A percentile compares a stretch with the other conserved stretches of the same genome.
phyloP scores from a whole-genome alignment of 2,888 invertebrate genomes.

The Protophormia terraenovae region DNA sequence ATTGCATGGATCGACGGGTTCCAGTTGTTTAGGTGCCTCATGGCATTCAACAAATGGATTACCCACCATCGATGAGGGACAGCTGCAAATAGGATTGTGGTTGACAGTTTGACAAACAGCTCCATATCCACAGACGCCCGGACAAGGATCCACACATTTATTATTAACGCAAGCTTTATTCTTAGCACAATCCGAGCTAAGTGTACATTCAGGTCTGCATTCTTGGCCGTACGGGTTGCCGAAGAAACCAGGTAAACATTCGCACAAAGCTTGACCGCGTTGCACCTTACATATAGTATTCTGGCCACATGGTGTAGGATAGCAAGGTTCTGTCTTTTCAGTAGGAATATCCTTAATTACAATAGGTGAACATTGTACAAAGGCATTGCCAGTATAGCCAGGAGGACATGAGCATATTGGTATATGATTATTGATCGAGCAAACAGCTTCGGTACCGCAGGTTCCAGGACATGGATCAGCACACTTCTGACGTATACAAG shows the following conservation, averaged over 20 bases:
- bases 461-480: slow-evolving; percentile 91
- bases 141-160: slow-evolving; percentile 91
- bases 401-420: slow-evolving; percentile 85
- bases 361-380: slow-evolving; percentile 82
- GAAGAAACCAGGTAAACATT: slow-evolving; percentile 88
- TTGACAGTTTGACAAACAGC: slow-evolving; percentile 91
- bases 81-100: slow-evolving; percentile 93
- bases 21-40: slow-evolving; percentile 75
- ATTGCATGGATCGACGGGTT: slow-evolving; percentile 88
- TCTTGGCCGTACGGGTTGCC: slow-evolving; percentile 87
- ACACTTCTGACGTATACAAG: slow-evolving; percentile 92
- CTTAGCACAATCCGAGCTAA: slow-evolving; percentile 90
- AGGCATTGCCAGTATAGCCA: slow-evolving; percentile 86
- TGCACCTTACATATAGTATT: slow-evolving; percentile 87
- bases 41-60: slow-evolving; percentile 90
- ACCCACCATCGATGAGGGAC: slow-evolving; percentile 87
- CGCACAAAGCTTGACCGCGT: slow-evolving; percentile 85
- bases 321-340: slow-evolving; percentile 83
- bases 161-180: slow-evolving; percentile 89
- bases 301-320: slow-evolving; percentile 89
- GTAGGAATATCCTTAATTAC: slow-evolving; percentile 72
- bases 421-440: slow-evolving; percentile 88
- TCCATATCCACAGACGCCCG: slow-evolving; percentile 89
- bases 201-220: slow-evolving; percentile 91
- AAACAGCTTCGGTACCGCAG: slow-evolving; percentile 91